Conservation (phyloP, 2,113 vertebrate genomes). For the Connochaetes taurinus region DNA sequence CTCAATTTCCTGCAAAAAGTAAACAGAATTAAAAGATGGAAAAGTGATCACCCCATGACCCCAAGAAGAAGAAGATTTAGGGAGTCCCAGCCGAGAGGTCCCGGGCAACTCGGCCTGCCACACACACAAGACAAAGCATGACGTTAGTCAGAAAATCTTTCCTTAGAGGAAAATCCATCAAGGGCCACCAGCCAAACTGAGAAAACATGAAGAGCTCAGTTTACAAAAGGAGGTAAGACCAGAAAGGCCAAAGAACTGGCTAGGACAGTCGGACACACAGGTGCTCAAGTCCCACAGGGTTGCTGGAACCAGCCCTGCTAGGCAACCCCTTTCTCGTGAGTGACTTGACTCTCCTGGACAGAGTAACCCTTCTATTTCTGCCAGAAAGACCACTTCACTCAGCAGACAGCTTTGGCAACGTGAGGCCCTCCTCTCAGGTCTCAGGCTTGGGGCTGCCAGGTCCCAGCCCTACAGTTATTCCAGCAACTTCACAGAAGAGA, state of each 20-base stretch:
- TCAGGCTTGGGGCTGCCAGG: not conserved
- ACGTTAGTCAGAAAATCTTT: not conserved
- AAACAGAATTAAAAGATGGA: not conserved
- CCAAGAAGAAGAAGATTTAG: not conserved
- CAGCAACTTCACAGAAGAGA: not conserved
- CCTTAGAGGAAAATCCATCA: not conserved
- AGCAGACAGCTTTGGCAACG: not conserved
- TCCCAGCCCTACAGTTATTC: not conserved
- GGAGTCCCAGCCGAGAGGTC: not conserved
- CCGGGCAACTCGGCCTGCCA: not conserved
- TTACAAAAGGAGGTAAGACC: not conserved
- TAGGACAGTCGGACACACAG: not conserved
- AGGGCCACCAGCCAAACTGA: not conserved
- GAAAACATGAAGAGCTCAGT: not conserved
- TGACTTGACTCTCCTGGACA: not conserved
- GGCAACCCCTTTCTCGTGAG: not conserved
- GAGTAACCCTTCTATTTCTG: not conserved
- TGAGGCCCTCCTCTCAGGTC: not conserved
- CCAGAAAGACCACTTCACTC: not conserved
- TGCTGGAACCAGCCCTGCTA: not conserved
- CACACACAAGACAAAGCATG: not conserved
- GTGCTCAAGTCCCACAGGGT: too few relatives aligned
- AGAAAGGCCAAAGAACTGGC: not conserved
- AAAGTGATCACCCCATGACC: not conserved
- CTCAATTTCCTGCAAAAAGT: not conserved